phyloP scores from a whole-genome alignment of 2,113 vertebrate species.

The Saguinus imperator region DNA sequence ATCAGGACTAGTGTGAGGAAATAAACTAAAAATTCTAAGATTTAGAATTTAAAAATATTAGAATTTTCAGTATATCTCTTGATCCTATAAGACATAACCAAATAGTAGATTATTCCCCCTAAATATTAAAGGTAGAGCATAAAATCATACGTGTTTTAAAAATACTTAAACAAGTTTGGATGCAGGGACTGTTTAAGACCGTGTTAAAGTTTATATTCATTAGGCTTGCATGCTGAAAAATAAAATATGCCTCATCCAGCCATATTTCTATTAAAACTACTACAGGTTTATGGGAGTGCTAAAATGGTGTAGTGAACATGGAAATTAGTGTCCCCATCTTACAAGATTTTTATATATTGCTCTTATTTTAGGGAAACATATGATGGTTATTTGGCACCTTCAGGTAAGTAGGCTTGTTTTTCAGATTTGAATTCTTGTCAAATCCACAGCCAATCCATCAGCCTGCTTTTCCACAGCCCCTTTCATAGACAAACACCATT shows the following conservation, averaged over 20 bases:
- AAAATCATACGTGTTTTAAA: constrained; percentile 42
- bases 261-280: constrained; percentile 81
- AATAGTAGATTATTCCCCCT: constrained; percentile 21
- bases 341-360: constrained; percentile 68
- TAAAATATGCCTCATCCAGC: constrained; percentile 74
- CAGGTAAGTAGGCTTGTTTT: constrained; percentile 70
- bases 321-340: constrained; percentile 76
- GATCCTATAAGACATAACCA: neutral
- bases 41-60: no score
- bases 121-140: neutral
- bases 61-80: neutral
- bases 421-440: constrained; percentile 72
- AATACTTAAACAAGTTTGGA: constrained; percentile 61
- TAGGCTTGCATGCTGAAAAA: constrained; percentile 69
- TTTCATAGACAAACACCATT: constrained; percentile 59
- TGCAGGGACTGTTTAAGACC: neutral
- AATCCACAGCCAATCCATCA: constrained; percentile 57
- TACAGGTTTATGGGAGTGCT: constrained; percentile 81
- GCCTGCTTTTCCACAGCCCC: constrained; percentile 52
- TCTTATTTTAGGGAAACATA: constrained; percentile 76
- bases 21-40: neutral
- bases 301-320: constrained; percentile 78
- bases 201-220: constrained; percentile 46
- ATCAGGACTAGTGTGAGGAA: neutral
- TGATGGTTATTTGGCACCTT: constrained; percentile 73